A percentile compares a stretch with the other conserved stretches of the same genome.
These are phyloP conservation scores for Epinephelus awoara DNA, from an alignment of 2,797 vertebrate species.

Conservation along the genomic window DNA sequence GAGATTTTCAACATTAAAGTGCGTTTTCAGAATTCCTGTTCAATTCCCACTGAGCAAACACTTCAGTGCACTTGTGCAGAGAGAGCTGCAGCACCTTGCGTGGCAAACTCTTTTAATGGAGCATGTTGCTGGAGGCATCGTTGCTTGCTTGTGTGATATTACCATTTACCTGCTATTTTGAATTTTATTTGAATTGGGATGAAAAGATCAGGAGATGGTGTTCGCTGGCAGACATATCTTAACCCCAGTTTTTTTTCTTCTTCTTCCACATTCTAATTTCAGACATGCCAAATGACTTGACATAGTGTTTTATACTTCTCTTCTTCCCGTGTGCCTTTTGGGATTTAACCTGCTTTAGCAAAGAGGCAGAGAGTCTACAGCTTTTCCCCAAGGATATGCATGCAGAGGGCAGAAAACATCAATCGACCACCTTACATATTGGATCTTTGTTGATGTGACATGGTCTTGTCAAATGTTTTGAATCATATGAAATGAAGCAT, in stretches of 20 bases:
- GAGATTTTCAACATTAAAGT: conserved; percentile 75
- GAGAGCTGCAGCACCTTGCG: conserved; percentile 74
- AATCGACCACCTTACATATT: conserved; percentile 68
- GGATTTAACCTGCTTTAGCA: conserved; percentile 77
- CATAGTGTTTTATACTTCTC: conserved; percentile 69
- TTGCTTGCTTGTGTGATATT: conserved; percentile 85
- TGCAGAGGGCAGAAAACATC: conserved; percentile 83
- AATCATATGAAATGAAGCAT: conserved; percentile 39
- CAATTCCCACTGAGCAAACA: conserved; percentile 84
- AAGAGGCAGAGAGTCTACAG: conserved; percentile 54
- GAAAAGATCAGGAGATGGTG: conserved; percentile 78
- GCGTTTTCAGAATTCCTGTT: conserved; percentile 57
- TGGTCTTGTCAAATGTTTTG: conserved; percentile 69
- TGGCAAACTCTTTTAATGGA: conserved; percentile 78
- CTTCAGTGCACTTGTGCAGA: conserved; percentile 70
- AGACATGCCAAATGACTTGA: conserved; percentile 79
- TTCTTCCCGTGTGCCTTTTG: conserved; percentile 74
- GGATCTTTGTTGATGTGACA: conserved; percentile 74
- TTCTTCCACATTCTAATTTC: conserved; percentile 73
- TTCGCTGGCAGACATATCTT: conserved; percentile 75
- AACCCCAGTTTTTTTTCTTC: conserved; percentile 63
- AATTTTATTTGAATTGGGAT: conserved; percentile 86
- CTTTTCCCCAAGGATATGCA: conserved; percentile 82
- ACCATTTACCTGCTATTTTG: conserved; percentile 84
- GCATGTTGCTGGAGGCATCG: conserved; percentile 82